These are phyloP conservation scores for Sarcophaga peregrina DNA, from an alignment of 1,140 invertebrate genomes.

Conservation along the genomic window DNA sequence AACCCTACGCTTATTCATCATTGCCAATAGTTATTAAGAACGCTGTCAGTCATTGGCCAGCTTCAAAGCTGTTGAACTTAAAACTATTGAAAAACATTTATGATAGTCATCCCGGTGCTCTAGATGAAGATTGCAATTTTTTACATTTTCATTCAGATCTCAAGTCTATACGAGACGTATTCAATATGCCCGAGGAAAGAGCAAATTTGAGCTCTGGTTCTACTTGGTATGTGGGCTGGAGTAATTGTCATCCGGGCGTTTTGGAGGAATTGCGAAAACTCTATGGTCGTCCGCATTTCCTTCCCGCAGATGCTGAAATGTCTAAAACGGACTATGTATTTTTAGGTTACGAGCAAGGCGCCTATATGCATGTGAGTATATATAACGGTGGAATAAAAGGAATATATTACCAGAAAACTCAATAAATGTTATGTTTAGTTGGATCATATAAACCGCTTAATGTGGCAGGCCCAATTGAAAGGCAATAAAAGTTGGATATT, in stretches of 20 bases:
- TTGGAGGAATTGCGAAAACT: conserved; percentile 80
- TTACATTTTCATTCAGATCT: conserved; percentile 90
- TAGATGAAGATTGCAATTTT: conserved; percentile 87
- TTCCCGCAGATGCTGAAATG: conserved; percentile 88
- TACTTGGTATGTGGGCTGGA: conserved; percentile 93
- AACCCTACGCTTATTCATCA: conserved; percentile 79
- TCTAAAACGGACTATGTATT: conserved; percentile 93
- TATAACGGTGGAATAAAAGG: neutral
- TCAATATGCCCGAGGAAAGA: conserved; percentile 78
- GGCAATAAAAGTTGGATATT: conserved; percentile 89
- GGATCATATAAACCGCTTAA: conserved; percentile 89
- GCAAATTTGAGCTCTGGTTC: conserved; percentile 72
- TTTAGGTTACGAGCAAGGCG: conserved; percentile 91
- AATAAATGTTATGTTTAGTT: conserved; percentile 76
- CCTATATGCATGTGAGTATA: conserved; percentile 88
- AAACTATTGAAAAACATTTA: conserved; percentile 84
- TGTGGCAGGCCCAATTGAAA: conserved; percentile 93
- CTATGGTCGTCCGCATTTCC: conserved; percentile 85
- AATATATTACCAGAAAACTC: conserved; percentile 58
- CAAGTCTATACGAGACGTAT: conserved; percentile 79
- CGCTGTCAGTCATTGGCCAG: conserved; percentile 82
- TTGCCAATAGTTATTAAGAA: conserved; percentile 84
- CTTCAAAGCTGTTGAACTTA: conserved; percentile 77
- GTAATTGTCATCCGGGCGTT: conserved; percentile 86
- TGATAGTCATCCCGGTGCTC: conserved; percentile 72